Conservation (phyloP, 2,888 invertebrate genomes). For the Vanessa cardui region DNA sequence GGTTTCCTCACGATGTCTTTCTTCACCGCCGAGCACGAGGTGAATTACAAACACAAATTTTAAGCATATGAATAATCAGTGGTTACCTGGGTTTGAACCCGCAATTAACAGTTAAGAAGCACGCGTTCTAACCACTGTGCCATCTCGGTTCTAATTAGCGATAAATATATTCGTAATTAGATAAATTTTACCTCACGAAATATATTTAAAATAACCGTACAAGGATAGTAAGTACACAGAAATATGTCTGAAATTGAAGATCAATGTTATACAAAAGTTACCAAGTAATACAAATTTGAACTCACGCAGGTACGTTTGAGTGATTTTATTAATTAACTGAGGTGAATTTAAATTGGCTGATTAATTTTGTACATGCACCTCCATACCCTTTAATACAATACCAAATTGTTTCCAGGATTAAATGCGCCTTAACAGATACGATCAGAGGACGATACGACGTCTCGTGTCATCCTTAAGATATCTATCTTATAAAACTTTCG, state of each 20-base stretch:
- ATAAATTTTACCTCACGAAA: too few species aligned
- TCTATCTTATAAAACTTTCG: not conserved
- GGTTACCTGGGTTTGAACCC: too few species aligned
- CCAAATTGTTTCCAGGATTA: constrained; percentile 21
- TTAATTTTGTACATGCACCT: constrained; percentile 43
- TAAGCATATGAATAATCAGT: too few species aligned
- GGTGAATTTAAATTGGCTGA: constrained; percentile 49
- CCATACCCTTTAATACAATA: constrained; percentile 27
- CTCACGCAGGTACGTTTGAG: not conserved
- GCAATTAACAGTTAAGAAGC: too few species aligned
- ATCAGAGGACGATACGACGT: constrained; percentile 21
- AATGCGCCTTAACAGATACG: constrained; percentile 23
- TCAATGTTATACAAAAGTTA: not conserved
- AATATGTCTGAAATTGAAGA: not conserved
- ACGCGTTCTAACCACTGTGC: too few species aligned
- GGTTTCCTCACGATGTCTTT: too few species aligned
- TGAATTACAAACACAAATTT: too few species aligned
- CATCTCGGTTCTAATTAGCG: too few species aligned
- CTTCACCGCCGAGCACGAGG: too few species aligned
- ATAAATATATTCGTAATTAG: too few species aligned
- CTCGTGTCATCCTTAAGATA: not conserved
- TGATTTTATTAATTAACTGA: constrained; percentile 41
- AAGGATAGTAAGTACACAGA: not conserved
- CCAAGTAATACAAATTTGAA: constrained; percentile 3
- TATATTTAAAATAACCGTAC: too few species aligned